phyloP scores from a whole-genome alignment of 2,888 invertebrate genomes.

The Chrysodeixis includens region DNA sequence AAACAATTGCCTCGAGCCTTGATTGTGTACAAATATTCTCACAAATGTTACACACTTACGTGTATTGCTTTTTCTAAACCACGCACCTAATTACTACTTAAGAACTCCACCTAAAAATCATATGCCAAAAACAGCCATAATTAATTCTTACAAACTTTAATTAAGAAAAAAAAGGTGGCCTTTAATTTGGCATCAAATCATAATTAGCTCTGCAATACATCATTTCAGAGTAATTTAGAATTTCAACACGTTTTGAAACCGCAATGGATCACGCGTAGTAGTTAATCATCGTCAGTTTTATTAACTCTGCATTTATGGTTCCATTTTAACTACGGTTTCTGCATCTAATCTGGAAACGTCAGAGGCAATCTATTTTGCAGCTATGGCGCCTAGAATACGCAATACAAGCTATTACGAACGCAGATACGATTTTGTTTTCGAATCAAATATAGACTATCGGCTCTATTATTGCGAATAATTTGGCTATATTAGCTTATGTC shows the following conservation, averaged over 20 bases:
- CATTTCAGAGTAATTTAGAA: constrained; percentile 25
- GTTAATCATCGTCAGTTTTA: constrained; percentile 27
- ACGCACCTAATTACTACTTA: background rate
- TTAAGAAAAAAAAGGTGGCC: constrained; percentile 24
- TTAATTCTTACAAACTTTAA: constrained; percentile 37
- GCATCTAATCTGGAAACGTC: constrained; percentile 12
- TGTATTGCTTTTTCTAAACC: background rate
- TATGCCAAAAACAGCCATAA: constrained; percentile 3
- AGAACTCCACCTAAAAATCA: background rate
- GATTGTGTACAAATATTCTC: background rate
- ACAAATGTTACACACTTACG: background rate
- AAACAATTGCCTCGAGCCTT: background rate
- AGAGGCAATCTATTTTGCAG: constrained; percentile 16
- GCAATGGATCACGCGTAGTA: constrained; percentile 26
- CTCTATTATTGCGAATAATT: background rate
- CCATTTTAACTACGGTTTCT: constrained; percentile 27
- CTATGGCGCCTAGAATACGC: constrained; percentile 32
- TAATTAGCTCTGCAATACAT: constrained; percentile 39
- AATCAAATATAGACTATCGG: background rate
- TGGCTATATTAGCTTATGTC: no score
- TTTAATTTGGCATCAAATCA: constrained; percentile 35
- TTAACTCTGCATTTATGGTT: constrained; percentile 26
- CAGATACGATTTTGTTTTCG: background rate
- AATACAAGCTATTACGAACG: constrained; percentile 13
- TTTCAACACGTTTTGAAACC: constrained; percentile 35